A percentile compares a stretch with the other conserved stretches of the same genome.
These are phyloP conservation scores for Erpobdella octoculata DNA, from an alignment of 2,888 invertebrate genomes.

Conservation along the genomic window DNA sequence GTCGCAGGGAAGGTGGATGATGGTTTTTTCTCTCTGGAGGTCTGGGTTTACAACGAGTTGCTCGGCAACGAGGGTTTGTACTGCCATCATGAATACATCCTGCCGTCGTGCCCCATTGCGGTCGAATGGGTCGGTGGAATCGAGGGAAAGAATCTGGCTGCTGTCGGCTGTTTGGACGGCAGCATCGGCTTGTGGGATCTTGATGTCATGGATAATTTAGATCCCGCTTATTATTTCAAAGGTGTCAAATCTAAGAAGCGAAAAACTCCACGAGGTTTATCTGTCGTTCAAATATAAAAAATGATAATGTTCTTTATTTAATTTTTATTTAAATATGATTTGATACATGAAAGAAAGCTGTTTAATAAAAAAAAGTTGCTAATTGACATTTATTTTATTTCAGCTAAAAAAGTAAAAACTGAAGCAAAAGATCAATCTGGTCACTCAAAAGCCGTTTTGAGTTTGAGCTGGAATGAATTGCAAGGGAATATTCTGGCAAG, in stretches of 20 bases:
- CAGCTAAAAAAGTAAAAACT: not conserved
- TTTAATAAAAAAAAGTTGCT: no score
- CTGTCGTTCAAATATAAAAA: no score
- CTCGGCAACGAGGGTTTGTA: conserved; percentile 75
- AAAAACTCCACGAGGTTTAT: conserved; percentile 39
- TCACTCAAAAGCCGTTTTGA: conserved; percentile 82
- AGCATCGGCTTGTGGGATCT: conserved; percentile 93
- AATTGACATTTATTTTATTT: not conserved
- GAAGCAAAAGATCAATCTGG: conserved; percentile 53
- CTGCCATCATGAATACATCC: conserved; percentile 82
- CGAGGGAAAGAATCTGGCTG: conserved; percentile 76
- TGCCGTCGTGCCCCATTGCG: conserved; percentile 81
- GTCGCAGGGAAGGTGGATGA: conserved; percentile 77
- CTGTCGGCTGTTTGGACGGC: conserved; percentile 84
- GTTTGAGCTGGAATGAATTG: conserved; percentile 74
- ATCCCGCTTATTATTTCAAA: conserved; percentile 71
- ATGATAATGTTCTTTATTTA: not conserved
- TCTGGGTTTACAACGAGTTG: conserved; percentile 81
- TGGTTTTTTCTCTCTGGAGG: conserved; percentile 77
- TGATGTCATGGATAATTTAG: conserved; percentile 81
- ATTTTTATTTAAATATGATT: not conserved
- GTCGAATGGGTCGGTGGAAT: conserved; percentile 86
- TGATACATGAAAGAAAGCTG: not conserved
- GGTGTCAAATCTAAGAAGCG: conserved; percentile 65
- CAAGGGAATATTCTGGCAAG: conserved; percentile 78